Conservation (phyloP, 64 coral and sea anemone species). For the Hydrozoanthus tunicans region DNA sequence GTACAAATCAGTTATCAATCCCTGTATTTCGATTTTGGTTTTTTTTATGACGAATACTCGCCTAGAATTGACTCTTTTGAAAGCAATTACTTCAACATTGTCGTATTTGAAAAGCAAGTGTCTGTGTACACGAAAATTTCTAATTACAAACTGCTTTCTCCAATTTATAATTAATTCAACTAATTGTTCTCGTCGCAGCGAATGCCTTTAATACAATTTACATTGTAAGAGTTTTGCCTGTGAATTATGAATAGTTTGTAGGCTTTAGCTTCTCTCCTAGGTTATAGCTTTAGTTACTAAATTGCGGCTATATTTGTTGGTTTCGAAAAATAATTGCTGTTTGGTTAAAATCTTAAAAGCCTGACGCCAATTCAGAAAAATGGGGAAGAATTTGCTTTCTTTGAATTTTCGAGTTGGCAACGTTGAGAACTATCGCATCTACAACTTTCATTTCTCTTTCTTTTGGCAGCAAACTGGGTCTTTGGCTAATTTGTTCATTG, state of each 20-base stretch:
- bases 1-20: not conserved
- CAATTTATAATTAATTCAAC: conserved; percentile 56
- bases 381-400: too few relatives aligned
- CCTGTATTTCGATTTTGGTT: not conserved
- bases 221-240: conserved; percentile 12
- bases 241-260: conserved; percentile 27
- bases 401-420: too few relatives aligned
- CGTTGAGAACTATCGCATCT: too few relatives aligned
- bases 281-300: conserved; percentile 11
- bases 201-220: conserved; percentile 33
- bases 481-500: too few relatives aligned
- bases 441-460: too few relatives aligned
- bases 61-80: conserved; percentile 8
- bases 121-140: conserved; percentile 14
- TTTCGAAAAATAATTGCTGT: not conserved
- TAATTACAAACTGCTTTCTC: conserved; percentile 39
- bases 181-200: conserved; percentile 41
- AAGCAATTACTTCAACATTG: conserved; percentile 43
- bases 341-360: not conserved
- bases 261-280: not conserved
- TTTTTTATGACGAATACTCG: conserved; percentile 1
- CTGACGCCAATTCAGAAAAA: not conserved
- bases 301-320: not conserved
- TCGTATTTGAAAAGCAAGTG: conserved; percentile 23
- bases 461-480: too few relatives aligned